phyloP scores from a whole-genome alignment of 2,113 vertebrate genomes.

The Oryzias melastigma region DNA sequence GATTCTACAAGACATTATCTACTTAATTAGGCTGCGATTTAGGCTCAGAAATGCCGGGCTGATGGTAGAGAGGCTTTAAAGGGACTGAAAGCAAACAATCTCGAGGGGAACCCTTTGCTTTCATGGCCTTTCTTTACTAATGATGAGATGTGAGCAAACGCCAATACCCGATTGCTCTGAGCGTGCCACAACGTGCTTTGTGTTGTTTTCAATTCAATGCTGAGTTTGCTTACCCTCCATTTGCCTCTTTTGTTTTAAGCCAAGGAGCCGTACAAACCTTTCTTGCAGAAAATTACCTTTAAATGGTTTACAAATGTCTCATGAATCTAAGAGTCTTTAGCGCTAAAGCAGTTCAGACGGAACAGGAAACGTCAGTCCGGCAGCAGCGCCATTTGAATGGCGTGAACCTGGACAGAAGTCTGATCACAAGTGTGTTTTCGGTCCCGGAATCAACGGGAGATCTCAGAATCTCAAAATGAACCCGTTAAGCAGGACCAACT shows the following conservation, averaged over 20 bases:
- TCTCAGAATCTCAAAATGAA: too few species aligned
- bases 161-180: constrained; percentile 15
- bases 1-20: constrained; percentile 49
- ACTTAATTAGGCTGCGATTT: constrained; percentile 54
- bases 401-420: too few species aligned
- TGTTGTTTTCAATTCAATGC: constrained; percentile 28
- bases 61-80: constrained; percentile 26
- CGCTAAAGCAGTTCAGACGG: neutral
- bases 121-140: constrained; percentile 40
- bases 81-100: constrained; percentile 33
- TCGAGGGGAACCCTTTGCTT: constrained; percentile 48
- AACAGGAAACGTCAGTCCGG: neutral
- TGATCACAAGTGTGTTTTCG: too few species aligned
- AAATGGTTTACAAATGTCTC: constrained; percentile 18
- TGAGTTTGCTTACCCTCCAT: constrained; percentile 13
- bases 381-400: too few species aligned
- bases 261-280: constrained; percentile 6
- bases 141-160: constrained; percentile 31
- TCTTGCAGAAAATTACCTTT: constrained; percentile 6
- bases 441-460: too few species aligned
- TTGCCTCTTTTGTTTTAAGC: constrained; percentile 13
- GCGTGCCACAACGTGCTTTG: constrained; percentile 7
- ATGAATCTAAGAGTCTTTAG: constrained; percentile 2
- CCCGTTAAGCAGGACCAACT: too few species aligned
- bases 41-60: constrained; percentile 29